phyloP scores from a whole-genome alignment of 2,888 invertebrate genomes.

The Amorpha juglandis region DNA sequence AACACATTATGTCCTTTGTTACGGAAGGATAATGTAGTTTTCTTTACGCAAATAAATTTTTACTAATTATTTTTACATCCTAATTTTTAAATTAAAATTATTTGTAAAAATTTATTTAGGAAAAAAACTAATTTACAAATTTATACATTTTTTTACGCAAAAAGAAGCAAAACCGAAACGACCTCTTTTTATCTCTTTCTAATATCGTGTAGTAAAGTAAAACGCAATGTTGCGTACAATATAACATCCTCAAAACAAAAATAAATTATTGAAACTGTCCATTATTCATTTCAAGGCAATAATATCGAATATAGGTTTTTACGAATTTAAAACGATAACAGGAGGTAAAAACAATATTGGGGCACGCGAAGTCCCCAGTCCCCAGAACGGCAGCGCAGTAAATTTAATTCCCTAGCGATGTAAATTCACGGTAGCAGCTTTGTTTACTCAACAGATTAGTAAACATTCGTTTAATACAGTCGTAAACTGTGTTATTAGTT shows the following conservation, averaged over 20 bases:
- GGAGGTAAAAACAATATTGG: conserved; percentile 48
- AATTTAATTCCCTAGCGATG: conserved; percentile 56
- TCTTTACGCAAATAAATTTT: too few relatives aligned
- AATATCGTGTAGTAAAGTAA: neutral
- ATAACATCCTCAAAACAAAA: neutral
- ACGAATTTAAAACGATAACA: conserved; percentile 61
- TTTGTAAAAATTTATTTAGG: too few relatives aligned
- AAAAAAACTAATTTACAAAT: too few relatives aligned
- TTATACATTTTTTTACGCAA: too few relatives aligned
- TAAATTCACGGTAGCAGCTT: conserved; percentile 42
- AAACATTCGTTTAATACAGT: conserved; percentile 47
- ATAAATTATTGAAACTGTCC: conserved; percentile 31
- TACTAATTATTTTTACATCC: too few relatives aligned
- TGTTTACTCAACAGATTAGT: conserved; percentile 50
- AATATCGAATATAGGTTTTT: conserved; percentile 39
- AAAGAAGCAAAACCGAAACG: too few relatives aligned
- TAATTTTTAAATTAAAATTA: too few relatives aligned
- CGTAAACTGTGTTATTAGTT: conserved; percentile 41
- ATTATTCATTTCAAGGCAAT: neutral
- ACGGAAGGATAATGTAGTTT: too few relatives aligned
- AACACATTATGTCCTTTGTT: too few relatives aligned
- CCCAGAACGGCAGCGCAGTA: conserved; percentile 45
- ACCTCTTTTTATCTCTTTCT: too few relatives aligned
- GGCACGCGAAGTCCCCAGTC: conserved; percentile 56
- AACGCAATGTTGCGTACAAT: neutral